These are phyloP conservation scores for Buceros bicornis DNA, from an alignment of 2,797 vertebrate species.

Conservation along the genomic window DNA sequence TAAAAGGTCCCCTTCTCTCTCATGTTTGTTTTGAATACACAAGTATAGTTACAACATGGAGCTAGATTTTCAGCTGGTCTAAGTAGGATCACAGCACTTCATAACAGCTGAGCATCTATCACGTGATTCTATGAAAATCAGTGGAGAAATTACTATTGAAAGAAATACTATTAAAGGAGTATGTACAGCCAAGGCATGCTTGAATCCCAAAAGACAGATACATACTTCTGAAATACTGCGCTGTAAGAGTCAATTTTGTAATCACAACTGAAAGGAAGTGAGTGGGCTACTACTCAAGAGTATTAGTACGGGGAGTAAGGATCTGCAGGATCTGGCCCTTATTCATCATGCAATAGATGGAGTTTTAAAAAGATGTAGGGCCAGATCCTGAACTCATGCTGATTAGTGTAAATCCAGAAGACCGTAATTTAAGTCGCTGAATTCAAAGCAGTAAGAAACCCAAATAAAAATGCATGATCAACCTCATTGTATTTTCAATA, in stretches of 20 bases:
- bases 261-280: neutral
- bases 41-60: neutral
- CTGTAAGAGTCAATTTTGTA: neutral
- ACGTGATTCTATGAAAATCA: neutral
- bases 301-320: neutral
- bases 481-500: neutral
- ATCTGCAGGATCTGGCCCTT: neutral
- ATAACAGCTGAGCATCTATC: neutral
- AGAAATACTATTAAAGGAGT: neutral
- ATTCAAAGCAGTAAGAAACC: neutral
- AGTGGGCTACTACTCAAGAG: neutral
- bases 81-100: neutral
- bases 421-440: neutral
- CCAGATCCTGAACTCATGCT: neutral
- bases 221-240: neutral
- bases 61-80: neutral
- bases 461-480: constrained; percentile 4
- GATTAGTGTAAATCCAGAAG: neutral
- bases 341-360: neutral
- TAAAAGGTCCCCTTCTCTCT: neutral
- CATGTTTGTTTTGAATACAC: neutral
- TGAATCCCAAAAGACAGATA: neutral
- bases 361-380: neutral
- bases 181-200: rapidly evolving
- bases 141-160: neutral